Evolutionary conservation across 92 coral and sea anemone genomes (phyloP).

Genomic region (Paramuricea clavata): DNA sequence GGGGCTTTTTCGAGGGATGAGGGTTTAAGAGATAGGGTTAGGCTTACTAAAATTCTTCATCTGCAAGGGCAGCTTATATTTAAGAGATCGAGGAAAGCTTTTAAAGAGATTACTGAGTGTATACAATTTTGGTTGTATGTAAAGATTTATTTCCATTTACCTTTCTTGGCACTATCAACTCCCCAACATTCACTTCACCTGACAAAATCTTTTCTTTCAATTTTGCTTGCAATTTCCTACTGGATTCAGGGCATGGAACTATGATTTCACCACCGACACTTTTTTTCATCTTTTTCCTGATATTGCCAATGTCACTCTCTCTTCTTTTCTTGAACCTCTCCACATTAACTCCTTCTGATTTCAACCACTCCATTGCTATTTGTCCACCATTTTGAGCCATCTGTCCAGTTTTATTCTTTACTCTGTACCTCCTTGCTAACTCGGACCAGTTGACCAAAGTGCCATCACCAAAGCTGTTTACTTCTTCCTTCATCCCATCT

Average conservation of each 20-base stretch:
- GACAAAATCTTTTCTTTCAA: not conserved
- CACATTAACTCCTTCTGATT: not conserved
- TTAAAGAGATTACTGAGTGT: no score
- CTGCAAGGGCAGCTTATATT: no score
- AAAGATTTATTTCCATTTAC: no score
- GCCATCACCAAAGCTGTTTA: not conserved
- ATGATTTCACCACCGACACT: not conserved
- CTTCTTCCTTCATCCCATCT: conserved; percentile 13
- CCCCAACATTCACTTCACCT: conserved; percentile 1
- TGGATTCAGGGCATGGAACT: conserved; percentile 18
- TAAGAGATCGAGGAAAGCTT: no score
- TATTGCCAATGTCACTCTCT: not conserved
- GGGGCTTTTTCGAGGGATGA: no score
- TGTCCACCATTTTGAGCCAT: conserved; percentile 5
- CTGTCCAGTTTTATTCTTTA: not conserved
- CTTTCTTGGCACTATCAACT: conserved; percentile 18
- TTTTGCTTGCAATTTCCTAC: not conserved
- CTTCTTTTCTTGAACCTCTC: not conserved
- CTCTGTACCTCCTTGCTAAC: not conserved
- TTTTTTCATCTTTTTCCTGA: not conserved
- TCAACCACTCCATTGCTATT: not conserved
- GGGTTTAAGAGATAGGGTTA: no score
- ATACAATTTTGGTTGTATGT: no score
- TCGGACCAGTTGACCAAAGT: conserved; percentile 23
- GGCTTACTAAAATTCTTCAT: no score